phyloP scores from a whole-genome alignment of 2,797 vertebrate genomes.

The Falco naumanni region DNA sequence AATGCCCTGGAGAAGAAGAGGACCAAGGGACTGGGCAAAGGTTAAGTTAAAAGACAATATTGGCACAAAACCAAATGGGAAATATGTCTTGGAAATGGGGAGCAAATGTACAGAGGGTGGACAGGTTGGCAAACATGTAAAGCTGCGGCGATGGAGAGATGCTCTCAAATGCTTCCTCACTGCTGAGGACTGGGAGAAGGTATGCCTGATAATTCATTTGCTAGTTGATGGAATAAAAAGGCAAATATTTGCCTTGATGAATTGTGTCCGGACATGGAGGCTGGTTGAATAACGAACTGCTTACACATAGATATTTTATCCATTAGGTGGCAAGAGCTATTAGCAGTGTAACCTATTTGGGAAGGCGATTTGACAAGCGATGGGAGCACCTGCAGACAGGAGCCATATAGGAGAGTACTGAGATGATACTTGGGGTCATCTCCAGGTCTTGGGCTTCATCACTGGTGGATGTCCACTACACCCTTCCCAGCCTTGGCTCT shows the following conservation, averaged over 20 bases:
- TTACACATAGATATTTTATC: neutral
- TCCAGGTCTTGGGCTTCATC: neutral
- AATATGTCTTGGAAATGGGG: neutral
- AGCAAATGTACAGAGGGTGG: no score
- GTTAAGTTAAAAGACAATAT: neutral
- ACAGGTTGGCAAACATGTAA: accelerated
- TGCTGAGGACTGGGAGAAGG: neutral
- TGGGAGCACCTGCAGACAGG: neutral
- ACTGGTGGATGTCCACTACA: neutral
- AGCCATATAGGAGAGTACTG: neutral
- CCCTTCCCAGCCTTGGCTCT: neutral
- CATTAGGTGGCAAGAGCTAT: neutral
- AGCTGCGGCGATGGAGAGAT: neutral
- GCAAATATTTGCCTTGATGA: neutral
- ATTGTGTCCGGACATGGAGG: neutral
- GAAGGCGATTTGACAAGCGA: neutral
- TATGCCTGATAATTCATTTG: neutral
- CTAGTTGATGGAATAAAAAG: neutral
- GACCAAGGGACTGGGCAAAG: neutral
- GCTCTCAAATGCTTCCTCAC: accelerated
- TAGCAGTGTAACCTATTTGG: neutral
- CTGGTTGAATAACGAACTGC: neutral
- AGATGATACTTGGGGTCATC: neutral
- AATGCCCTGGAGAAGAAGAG: neutral
- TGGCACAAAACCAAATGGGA: neutral